A percentile compares a stretch with the other conserved stretches of the same genome.
These are phyloP conservation scores for Isichthys henryi DNA, from an alignment of 2,113 vertebrate genomes.

Conservation along the genomic window DNA sequence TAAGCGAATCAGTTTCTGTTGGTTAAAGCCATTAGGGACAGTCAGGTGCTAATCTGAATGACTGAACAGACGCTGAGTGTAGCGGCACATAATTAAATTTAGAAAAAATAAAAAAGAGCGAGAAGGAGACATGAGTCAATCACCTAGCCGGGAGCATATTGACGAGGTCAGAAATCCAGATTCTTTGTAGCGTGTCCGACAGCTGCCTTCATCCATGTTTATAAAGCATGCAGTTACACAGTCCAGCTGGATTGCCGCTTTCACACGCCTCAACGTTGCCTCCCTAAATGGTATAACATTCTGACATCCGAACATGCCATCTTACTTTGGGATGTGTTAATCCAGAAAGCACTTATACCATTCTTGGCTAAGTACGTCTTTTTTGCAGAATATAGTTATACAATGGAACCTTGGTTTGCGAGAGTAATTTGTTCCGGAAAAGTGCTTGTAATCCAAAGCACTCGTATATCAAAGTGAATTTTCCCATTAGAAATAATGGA, in stretches of 20 bases:
- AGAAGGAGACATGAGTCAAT: conserved; percentile 56
- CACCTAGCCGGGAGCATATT: conserved; percentile 41
- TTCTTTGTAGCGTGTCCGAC: background rate
- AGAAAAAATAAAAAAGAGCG: conserved; percentile 28
- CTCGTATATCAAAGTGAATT: too few relatives aligned
- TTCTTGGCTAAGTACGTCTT: background rate
- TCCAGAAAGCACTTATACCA: background rate
- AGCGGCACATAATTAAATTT: conserved; percentile 50
- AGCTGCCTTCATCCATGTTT: background rate
- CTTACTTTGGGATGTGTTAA: background rate
- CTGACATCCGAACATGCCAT: background rate
- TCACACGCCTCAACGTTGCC: background rate
- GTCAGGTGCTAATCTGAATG: conserved; percentile 35
- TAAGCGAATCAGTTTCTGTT: conserved; percentile 1
- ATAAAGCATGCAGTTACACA: background rate
- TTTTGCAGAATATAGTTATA: background rate
- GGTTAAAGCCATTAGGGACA: background rate
- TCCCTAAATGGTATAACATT: background rate
- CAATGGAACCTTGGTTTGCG: too few relatives aligned
- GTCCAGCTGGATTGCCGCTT: background rate
- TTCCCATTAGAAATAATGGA: too few relatives aligned
- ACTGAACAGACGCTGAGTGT: conserved; percentile 37
- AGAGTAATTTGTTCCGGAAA: too few relatives aligned
- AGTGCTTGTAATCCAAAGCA: too few relatives aligned
- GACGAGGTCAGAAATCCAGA: conserved; percentile 40